Evolutionary conservation across 2,797 vertebrate genomes (phyloP).

Genomic region (Scarus forsteni): DNA sequence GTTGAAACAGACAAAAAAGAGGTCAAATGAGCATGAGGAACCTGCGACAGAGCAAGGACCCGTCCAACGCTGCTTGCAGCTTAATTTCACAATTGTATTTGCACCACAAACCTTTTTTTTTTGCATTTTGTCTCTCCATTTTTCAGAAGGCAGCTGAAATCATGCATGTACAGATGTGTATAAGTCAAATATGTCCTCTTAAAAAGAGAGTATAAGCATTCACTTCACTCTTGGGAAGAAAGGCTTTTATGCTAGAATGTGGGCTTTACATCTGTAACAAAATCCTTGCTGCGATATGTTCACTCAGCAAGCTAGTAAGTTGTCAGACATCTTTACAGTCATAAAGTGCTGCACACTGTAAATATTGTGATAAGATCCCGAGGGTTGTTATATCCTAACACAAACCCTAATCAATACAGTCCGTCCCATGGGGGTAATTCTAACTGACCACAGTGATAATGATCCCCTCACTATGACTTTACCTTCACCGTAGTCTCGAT

Average conservation of each 20-base stretch:
- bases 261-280: not conserved
- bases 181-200: too few species aligned
- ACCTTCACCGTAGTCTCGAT: not conserved
- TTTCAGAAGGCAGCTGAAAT: too few species aligned
- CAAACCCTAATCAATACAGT: not conserved
- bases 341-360: not conserved
- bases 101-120: too few species aligned
- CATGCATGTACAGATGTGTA: too few species aligned
- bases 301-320: not conserved
- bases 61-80: too few species aligned
- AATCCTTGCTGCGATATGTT: not conserved
- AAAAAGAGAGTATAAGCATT: too few species aligned
- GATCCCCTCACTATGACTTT: not conserved
- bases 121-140: too few species aligned
- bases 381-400: not conserved
- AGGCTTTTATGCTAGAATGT: not conserved
- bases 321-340: not conserved
- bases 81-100: too few species aligned
- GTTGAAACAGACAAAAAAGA: too few species aligned
- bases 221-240: not conserved
- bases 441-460: not conserved
- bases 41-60: too few species aligned
- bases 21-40: too few species aligned
- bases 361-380: conserved; percentile 12
- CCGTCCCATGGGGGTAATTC: not conserved